Conservation (phyloP, 2,888 invertebrate genomes). For the Loripinus fragilis region DNA sequence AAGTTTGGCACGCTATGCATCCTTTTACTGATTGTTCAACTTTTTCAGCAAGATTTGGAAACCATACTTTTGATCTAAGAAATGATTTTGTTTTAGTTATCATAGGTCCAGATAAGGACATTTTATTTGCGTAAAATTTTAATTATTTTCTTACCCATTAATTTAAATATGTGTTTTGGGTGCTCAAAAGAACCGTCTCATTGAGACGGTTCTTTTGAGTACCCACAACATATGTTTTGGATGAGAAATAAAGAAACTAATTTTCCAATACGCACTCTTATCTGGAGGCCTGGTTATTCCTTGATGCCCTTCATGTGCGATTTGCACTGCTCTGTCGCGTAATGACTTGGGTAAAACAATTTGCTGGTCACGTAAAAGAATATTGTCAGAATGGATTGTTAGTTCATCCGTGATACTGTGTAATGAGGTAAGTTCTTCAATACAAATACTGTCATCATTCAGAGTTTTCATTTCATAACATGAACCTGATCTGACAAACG, state of each 20-base stretch:
- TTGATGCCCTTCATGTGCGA: constrained; percentile 67
- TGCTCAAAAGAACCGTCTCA: too few relatives aligned
- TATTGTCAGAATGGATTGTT: constrained; percentile 31
- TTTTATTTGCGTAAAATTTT: too few relatives aligned
- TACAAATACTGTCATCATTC: constrained; percentile 34
- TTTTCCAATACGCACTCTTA: too few relatives aligned
- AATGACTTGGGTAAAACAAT: constrained; percentile 47
- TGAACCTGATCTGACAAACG: constrained; percentile 27
- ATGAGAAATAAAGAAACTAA: too few relatives aligned
- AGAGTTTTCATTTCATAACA: constrained; percentile 48
- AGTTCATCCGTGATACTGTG: constrained; percentile 47
- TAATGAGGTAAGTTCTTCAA: constrained; percentile 25
- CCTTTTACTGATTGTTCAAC: constrained; percentile 40
- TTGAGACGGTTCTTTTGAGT: too few relatives aligned
- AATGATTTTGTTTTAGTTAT: constrained; percentile 63
- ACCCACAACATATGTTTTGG: too few relatives aligned
- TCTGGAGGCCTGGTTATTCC: constrained; percentile 55
- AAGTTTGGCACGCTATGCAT: constrained; percentile 41
- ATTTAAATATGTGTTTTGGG: too few relatives aligned
- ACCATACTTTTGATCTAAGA: constrained; percentile 61
- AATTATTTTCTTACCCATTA: too few relatives aligned
- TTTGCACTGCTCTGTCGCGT: constrained; percentile 36
- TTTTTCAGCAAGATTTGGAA: constrained; percentile 55
- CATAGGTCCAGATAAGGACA: too few relatives aligned
- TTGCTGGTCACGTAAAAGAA: constrained; percentile 33